Conservation (phyloP, 1,140 invertebrate species). For the Drosophila paulistorum region DNA sequence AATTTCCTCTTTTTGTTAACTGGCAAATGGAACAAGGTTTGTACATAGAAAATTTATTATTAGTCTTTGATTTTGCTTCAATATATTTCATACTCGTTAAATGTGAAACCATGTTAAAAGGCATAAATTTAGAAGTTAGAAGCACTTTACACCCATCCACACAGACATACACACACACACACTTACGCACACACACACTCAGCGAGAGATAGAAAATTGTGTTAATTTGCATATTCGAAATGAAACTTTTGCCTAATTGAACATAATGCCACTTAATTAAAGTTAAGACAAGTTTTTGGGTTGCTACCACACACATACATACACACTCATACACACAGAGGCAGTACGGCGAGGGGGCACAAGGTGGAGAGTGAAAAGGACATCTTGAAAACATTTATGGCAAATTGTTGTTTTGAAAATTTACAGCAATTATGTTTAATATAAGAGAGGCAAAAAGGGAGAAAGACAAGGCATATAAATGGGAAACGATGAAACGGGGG, state of each 20-base stretch:
- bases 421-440: slow-evolving; percentile 67
- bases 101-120: slow-evolving; percentile 21
- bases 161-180: background rate
- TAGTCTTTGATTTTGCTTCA: slow-evolving; percentile 8
- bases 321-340: background rate
- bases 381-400: slow-evolving; percentile 53
- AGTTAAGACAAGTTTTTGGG: slow-evolving; percentile 70
- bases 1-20: slow-evolving; percentile 10
- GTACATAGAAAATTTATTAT: slow-evolving; percentile 3
- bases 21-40: background rate
- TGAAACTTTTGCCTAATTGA: slow-evolving; percentile 79
- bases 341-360: background rate
- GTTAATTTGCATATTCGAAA: slow-evolving; percentile 80
- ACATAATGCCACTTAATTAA: slow-evolving; percentile 81
- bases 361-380: background rate
- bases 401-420: slow-evolving; percentile 61
- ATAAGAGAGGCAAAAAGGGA: slow-evolving; percentile 11
- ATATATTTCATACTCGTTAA: slow-evolving; percentile 11
- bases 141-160: slow-evolving; percentile 40
- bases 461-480: slow-evolving; percentile 44
- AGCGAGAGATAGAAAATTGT: slow-evolving; percentile 49
- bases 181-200: too few species aligned
- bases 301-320: slow-evolving; percentile 21
- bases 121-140: slow-evolving; percentile 56
- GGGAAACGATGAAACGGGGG: slow-evolving; percentile 14